phyloP scores from a whole-genome alignment of 2,113 vertebrate genomes.

The Tragulus kanchil region DNA sequence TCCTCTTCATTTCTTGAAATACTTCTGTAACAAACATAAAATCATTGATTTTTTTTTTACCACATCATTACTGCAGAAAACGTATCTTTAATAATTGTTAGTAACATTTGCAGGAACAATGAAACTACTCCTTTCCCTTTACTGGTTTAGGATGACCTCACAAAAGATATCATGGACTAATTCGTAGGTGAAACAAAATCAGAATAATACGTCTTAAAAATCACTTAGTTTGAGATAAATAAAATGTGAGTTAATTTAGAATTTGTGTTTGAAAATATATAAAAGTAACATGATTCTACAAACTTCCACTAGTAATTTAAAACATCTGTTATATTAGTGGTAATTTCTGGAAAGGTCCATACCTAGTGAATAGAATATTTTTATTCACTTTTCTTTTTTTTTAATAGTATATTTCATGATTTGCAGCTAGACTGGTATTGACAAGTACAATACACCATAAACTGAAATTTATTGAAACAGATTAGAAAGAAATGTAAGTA shows the following conservation, averaged over 20 bases:
- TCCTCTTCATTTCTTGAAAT: background rate
- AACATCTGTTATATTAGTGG: background rate
- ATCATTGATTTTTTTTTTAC: background rate
- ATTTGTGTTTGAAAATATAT: constrained; percentile 24
- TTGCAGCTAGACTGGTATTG: background rate
- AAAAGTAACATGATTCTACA: background rate
- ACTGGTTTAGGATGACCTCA: background rate
- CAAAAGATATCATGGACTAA: background rate
- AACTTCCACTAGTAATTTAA: background rate
- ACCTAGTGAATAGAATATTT: background rate
- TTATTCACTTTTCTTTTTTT: background rate
- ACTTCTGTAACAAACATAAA: constrained; percentile 2
- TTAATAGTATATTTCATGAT: background rate
- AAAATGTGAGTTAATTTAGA: background rate
- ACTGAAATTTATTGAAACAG: constrained; percentile 56
- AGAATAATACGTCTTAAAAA: background rate
- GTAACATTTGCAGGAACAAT: background rate
- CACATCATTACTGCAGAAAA: background rate
- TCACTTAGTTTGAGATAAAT: background rate
- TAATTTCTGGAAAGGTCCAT: constrained; percentile 42
- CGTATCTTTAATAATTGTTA: background rate
- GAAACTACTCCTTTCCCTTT: background rate
- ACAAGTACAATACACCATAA: background rate
- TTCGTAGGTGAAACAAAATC: background rate
- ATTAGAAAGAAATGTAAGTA: background rate